Percentiles rank a stretch among this genome's conserved stretches.
These are phyloP conservation scores for Hypena proboscidalis DNA, from an alignment of 2,888 invertebrate genomes.

Conservation along the genomic window DNA sequence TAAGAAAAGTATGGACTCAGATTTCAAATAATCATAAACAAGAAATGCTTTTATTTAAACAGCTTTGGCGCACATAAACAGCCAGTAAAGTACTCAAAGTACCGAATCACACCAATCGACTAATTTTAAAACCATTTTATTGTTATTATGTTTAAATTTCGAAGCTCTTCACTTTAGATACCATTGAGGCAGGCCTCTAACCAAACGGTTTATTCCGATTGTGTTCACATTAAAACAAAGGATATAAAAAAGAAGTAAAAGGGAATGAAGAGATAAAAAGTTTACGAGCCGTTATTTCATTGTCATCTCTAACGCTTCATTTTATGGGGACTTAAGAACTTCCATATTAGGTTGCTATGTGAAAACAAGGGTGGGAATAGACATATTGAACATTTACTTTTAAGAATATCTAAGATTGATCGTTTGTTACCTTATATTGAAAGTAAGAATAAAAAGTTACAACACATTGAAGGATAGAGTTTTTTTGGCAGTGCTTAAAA, in stretches of 20 bases:
- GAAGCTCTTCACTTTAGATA: slow-evolving; percentile 29
- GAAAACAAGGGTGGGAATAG: slow-evolving; percentile 37
- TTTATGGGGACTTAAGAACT: slow-evolving; percentile 73
- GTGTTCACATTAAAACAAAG: slow-evolving; percentile 58
- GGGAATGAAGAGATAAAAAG: slow-evolving; percentile 77
- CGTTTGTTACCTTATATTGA: not conserved
- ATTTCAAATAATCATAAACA: too few relatives aligned
- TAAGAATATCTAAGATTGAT: too few relatives aligned
- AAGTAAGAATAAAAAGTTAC: too few relatives aligned
- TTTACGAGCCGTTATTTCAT: slow-evolving; percentile 77
- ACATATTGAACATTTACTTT: not conserved
- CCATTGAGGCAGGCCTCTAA: slow-evolving; percentile 26
- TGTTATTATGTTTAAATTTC: slow-evolving; percentile 27
- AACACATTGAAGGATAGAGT: too few relatives aligned
- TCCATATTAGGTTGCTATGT: slow-evolving; percentile 57
- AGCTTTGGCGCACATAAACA: not conserved
- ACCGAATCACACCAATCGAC: slow-evolving; percentile 20
- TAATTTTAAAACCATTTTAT: slow-evolving; percentile 35
- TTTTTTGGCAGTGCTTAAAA: too few relatives aligned
- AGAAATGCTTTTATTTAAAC: not conserved
- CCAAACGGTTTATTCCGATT: slow-evolving; percentile 46
- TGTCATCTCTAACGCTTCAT: slow-evolving; percentile 56
- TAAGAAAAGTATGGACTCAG: too few relatives aligned
- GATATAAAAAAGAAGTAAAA: slow-evolving; percentile 65
- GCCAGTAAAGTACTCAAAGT: not conserved